Evolutionary conservation across 2,113 vertebrate species (phyloP).

Genomic region (Anhinga rufa): DNA sequence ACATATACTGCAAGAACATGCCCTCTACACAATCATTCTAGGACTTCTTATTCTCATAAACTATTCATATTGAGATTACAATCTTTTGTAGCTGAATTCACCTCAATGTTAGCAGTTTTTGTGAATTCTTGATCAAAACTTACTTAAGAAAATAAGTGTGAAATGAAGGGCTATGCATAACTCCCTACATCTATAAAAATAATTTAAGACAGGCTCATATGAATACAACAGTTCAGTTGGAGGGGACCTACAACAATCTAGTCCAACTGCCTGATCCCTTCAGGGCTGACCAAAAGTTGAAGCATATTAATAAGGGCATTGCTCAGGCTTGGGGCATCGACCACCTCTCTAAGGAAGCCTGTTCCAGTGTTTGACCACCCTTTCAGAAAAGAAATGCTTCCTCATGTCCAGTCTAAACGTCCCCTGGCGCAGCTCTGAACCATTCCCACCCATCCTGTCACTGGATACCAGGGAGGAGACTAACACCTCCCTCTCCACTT

Average conservation of each 20-base stretch:
- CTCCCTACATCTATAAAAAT: background rate
- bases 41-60: background rate
- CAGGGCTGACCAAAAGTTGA: background rate
- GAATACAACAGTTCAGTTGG: background rate
- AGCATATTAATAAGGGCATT: background rate
- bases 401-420: background rate
- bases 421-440: background rate
- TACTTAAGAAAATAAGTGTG: background rate
- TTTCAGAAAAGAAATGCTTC: background rate
- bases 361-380: background rate
- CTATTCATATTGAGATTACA: background rate
- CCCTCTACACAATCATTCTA: background rate
- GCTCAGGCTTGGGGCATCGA: background rate
- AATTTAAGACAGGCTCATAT: background rate
- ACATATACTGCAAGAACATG: background rate
- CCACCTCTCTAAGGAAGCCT: background rate
- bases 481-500: background rate
- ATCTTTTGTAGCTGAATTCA: background rate
- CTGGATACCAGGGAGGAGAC: too few relatives aligned
- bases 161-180: background rate
- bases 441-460: accelerated
- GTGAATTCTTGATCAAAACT: background rate
- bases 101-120: background rate
- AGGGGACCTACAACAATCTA: background rate
- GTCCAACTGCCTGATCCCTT: background rate